Percentiles rank a stretch among this genome's conserved stretches.
Evolutionary conservation across 2,113 vertebrate species (phyloP).

Genomic region (Hepsetus odoe): DNA sequence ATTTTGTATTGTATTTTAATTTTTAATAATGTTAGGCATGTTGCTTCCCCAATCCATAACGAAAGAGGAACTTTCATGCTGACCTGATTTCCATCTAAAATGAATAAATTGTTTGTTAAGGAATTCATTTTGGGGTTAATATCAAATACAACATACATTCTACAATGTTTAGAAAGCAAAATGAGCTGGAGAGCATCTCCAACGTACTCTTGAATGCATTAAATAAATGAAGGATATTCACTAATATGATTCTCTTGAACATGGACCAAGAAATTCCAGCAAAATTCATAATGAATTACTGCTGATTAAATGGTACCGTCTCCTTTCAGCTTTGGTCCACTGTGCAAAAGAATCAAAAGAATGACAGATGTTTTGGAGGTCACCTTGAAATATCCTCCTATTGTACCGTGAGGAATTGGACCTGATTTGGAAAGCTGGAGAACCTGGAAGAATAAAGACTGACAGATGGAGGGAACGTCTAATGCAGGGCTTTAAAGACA

Average conservation of each 20-base stretch:
- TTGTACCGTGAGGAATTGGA: neutral
- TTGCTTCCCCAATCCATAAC: too few relatives aligned
- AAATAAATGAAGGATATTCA: neutral
- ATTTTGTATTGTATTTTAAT: too few relatives aligned
- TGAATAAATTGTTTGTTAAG: neutral
- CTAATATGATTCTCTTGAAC: neutral
- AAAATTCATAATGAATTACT: neutral
- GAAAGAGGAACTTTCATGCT: neutral
- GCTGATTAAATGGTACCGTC: neutral
- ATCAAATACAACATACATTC: neutral
- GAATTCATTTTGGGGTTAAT: neutral
- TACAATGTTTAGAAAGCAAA: neutral
- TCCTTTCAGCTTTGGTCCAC: neutral
- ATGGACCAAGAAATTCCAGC: neutral
- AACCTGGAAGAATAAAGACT: neutral
- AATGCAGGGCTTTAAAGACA: neutral
- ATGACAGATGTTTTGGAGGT: neutral
- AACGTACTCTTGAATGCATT: neutral
- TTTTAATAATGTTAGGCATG: too few relatives aligned
- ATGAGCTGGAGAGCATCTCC: neutral
- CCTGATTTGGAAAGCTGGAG: neutral
- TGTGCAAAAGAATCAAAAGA: neutral
- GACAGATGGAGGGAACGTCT: neutral
- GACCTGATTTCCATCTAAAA: neutral
- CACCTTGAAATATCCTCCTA: neutral